Base-by-base conservation (phyloP, 1,140 invertebrate species). In the Drosophila cardini region DNA sequence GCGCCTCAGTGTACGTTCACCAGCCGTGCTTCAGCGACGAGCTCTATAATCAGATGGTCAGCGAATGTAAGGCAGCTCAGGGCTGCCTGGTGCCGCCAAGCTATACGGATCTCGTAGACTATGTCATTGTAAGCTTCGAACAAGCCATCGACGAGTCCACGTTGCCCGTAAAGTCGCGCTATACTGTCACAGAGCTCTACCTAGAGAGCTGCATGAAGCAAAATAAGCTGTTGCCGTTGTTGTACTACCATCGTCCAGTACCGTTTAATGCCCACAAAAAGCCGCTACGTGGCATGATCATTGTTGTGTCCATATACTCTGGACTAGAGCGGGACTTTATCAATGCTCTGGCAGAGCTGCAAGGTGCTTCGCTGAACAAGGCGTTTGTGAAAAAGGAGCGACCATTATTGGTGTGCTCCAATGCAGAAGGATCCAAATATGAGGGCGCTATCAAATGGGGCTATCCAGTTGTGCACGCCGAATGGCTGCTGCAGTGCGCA, bases 381-480 rank as follows among this genome's bases (percentile, higher is more conserved):
- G 92, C 92, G 68, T 94, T 95, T 78, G 93, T 93, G 0, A 92
- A 93, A 60, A 93, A 93, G 69, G 91, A 93, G 16, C 93, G 93
- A 26, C 90, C 90, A 3, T 78, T 87, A 36, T 93, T 98, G 0
- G 92, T 98, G 18, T 97, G 96, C 65, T 94, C 95, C 7, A 92
- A 92, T 0, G 92, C 96, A 0, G 93, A 93, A 67, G 97, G 97
- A 0, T 94, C 95, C 52, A 98, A 98, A 90, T 98, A 97, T 92
- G 91, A 92, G 36, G 97, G 96, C 7, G 96, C 97, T 0, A 91
- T 96, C 0, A 97, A 96, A 86, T 98, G 97, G 97, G 94, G 79
- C 43, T 91, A 93, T 67, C 96, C 94, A 1, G 96, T 96, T 18
- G 95, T 98, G 1, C 95, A 89, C 1, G 94, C 95, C 18, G 92